Base-by-base conservation (phyloP, 2,797 vertebrate genomes). In the Crypturellus tataupa region DNA sequence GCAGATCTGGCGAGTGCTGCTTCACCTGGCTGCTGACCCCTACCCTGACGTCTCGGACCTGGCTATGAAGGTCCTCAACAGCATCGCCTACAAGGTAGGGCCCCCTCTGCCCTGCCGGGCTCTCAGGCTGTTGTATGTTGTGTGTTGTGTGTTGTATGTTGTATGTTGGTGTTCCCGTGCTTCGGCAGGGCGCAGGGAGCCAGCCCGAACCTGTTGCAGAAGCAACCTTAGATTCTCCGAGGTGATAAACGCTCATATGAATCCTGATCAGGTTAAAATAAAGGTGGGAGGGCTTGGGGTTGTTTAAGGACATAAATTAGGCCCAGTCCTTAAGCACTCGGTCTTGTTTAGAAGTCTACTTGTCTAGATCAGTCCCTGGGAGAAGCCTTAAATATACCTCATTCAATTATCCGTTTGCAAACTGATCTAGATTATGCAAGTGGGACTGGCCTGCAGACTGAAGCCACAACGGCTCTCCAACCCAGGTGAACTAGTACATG, bases 41-140 rank as follows among this genome's bases (percentile, higher is more conserved):
- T 99, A 99, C 19, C 99, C 99, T 0, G 99, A 99, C 6, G 99
- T 99, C 59, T 99, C 99, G 0, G 99, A 99, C 94, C 87, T 99
- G 97, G 99, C 99, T 47, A 99, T 99, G 99, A 99, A 98, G 95
- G 99, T 99, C 87, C 98, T 99, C 95, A 99, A 99, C 97, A 98
- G 99, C 95, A 99, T 99, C 12, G 99, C 99, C 16, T 99, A 99
- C 97, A 99, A 99, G 99, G 99, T 99, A 96, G 0, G 95, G 27
- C 47, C 4, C 58, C 31, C 76, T 29, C 62, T 19, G 55, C n/a
- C 12, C 0, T 8, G 33, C 47, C 15, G 24, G 65, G 39, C 91
- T 35, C 10, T 18, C 60, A 80, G 42, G 5, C 58, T 16, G n/a
- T 39, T 44, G 18, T 17, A 0, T 39, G 55, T 53, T 39, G 37